A percentile compares a stretch with the other conserved stretches of the same genome.
Evolutionary conservation across 2,888 invertebrate genomes (phyloP).

Genomic region (Lasioglossum figueresi): DNA sequence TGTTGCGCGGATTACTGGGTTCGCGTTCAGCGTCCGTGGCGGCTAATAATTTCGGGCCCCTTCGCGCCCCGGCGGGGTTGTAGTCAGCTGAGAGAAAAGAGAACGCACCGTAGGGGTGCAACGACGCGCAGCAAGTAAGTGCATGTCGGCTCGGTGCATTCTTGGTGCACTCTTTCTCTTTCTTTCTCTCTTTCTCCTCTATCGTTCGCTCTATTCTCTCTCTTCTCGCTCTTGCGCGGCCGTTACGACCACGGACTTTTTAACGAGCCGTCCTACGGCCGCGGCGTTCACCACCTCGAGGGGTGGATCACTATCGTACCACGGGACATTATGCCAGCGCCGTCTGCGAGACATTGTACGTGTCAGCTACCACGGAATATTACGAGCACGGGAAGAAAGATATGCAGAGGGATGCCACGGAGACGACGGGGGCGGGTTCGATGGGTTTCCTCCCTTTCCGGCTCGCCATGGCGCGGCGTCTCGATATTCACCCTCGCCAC

Average conservation of each 20-base stretch:
- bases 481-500: conserved; percentile 26
- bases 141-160: conserved; percentile 60
- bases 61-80: conserved; percentile 12
- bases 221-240: conserved; percentile 17
- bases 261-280: conserved; percentile 55
- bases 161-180: not conserved
- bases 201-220: not conserved
- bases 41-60: conserved; percentile 61
- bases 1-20: conserved; percentile 20
- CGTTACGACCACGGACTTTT: conserved; percentile 61
- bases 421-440: conserved; percentile 23
- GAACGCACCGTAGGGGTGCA: conserved; percentile 35
- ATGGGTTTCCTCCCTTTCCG: conserved; percentile 34
- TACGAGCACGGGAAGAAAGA: conserved; percentile 46
- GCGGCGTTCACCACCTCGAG: conserved; percentile 50
- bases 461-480: conserved; percentile 12
- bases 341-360: conserved; percentile 62
- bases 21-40: conserved; percentile 13
- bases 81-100: conserved; percentile 39
- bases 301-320: conserved; percentile 54
- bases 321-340: conserved; percentile 56
- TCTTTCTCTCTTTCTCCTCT: not conserved
- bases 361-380: conserved; percentile 54
- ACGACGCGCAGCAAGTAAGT: conserved; percentile 53
- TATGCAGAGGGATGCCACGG: conserved; percentile 31